Evolutionary conservation across 2,113 vertebrate species (phyloP).

Genomic region (Microtus oregoni): DNA sequence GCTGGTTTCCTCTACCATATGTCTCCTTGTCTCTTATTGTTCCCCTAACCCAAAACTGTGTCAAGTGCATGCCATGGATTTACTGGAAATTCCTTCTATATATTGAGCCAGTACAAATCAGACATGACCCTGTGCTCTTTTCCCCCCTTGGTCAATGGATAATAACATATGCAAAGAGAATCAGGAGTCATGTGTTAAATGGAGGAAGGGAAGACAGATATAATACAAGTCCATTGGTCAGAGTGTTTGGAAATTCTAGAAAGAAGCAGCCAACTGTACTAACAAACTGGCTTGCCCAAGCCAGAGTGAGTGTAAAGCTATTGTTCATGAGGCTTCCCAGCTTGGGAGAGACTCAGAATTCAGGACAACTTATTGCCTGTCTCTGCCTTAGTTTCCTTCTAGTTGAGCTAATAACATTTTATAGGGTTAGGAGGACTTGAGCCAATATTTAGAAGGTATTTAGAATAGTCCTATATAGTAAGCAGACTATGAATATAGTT

Average conservation of each 20-base stretch:
- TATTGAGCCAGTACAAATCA: background rate
- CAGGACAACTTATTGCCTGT: background rate
- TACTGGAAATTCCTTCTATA: background rate
- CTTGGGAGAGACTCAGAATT: background rate
- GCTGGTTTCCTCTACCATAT: background rate
- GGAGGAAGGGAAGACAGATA: background rate
- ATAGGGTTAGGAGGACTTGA: background rate
- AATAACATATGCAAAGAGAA: background rate
- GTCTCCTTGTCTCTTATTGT: background rate
- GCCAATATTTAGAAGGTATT: conserved; percentile 13
- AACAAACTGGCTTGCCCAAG: background rate
- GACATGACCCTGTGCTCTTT: background rate
- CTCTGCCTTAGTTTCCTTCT: background rate
- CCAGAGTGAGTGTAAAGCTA: background rate
- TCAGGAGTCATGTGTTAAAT: background rate
- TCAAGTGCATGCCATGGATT: background rate
- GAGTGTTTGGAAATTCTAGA: background rate
- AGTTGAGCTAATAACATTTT: background rate
- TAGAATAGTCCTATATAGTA: background rate
- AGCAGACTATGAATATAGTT: background rate
- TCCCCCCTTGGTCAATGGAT: background rate
- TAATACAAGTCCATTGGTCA: background rate
- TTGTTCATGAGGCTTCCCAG: background rate
- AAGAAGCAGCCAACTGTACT: background rate
- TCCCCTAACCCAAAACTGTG: background rate